Conservation (phyloP, 1,140 invertebrate genomes). For the Saccostrea cuccullata region DNA sequence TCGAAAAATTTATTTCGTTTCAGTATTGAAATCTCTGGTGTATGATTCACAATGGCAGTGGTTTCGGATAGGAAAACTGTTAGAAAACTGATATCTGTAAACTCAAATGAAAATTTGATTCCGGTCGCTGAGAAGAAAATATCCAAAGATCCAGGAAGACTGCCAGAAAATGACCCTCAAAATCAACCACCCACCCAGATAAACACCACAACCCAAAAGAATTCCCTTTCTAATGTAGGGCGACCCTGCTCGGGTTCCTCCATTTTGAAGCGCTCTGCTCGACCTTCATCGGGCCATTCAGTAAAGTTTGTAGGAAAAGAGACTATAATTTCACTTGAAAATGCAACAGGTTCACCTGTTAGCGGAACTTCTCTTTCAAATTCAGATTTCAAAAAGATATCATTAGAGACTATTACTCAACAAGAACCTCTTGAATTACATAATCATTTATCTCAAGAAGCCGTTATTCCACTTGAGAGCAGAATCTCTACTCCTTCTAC, state of each 20-base stretch:
- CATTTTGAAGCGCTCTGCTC: neutral
- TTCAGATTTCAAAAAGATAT: neutral
- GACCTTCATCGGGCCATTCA: slow-evolving; percentile 6
- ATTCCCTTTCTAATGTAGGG: neutral
- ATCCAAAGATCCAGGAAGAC: neutral
- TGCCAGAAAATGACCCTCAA: neutral
- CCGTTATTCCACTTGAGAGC: neutral
- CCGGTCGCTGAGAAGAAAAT: neutral
- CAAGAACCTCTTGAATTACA: neutral
- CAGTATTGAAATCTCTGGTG: neutral
- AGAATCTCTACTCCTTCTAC: neutral
- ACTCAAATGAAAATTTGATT: slow-evolving; percentile 4
- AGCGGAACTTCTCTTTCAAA: neutral
- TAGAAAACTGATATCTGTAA: neutral
- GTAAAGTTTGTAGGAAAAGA: neutral
- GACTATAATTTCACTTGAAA: neutral
- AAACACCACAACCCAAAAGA: neutral
- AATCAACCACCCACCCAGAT: neutral
- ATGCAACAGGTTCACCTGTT: neutral
- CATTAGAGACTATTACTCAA: slow-evolving; percentile 7
- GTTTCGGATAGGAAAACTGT: neutral
- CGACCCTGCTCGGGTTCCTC: slow-evolving; percentile 4
- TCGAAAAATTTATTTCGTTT: neutral
- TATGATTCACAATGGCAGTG: neutral
- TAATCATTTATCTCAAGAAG: neutral